These are phyloP conservation scores for Saccostrea glomerata DNA, from an alignment of 1,140 invertebrate species.

Conservation along the genomic window DNA sequence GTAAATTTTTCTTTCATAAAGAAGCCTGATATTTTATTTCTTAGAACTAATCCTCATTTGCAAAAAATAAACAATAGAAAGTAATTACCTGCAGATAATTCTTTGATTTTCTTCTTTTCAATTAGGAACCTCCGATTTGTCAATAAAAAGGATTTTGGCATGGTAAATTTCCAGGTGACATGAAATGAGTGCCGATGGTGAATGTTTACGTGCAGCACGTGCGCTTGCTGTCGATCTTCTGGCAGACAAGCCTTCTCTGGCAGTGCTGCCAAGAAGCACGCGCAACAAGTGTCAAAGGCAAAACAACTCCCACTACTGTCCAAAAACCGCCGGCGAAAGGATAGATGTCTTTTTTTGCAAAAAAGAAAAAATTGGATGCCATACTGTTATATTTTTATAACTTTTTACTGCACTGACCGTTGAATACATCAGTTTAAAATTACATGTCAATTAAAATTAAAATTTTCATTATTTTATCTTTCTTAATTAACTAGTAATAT, in stretches of 20 bases:
- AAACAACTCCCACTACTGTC: conserved; percentile 12
- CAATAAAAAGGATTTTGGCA: conserved; percentile 38
- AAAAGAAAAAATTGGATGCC: not conserved
- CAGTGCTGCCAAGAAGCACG: conserved; percentile 28
- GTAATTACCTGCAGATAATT: conserved; percentile 9
- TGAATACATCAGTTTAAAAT: too few relatives aligned
- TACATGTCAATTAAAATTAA: too few relatives aligned
- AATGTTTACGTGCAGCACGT: conserved; percentile 37
- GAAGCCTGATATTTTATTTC: not conserved
- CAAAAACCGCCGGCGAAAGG: not conserved
- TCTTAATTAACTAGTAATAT: too few relatives aligned
- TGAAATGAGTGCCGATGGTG: conserved; percentile 22
- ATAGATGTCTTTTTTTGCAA: not conserved
- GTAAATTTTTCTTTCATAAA: too few relatives aligned
- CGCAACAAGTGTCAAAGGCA: conserved; percentile 37
- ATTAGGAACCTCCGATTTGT: conserved; percentile 34
- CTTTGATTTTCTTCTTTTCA: conserved; percentile 31
- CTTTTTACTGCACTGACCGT: too few relatives aligned
- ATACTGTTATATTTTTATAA: not conserved
- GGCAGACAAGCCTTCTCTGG: conserved; percentile 21
- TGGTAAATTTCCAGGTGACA: conserved; percentile 37
- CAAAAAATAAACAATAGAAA: not conserved
- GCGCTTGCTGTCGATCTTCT: conserved; percentile 32
- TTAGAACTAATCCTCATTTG: not conserved
- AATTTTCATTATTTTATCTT: too few relatives aligned